Evolutionary conservation across 2,888 invertebrate genomes (phyloP).

Genomic region (Leucophenga montana): DNA sequence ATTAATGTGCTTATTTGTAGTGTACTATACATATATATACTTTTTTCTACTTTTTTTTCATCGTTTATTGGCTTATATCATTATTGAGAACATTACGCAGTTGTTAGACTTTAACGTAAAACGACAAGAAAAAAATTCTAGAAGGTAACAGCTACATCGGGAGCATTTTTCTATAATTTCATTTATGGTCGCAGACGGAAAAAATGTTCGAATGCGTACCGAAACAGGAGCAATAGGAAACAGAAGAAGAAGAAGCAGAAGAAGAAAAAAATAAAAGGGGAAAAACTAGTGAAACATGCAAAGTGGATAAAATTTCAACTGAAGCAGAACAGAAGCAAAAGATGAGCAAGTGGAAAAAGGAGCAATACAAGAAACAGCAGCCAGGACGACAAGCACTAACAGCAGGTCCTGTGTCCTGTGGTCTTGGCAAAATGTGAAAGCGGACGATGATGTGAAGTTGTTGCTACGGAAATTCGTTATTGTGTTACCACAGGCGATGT

Average conservation of each 20-base stretch:
- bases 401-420: conserved; percentile 20
- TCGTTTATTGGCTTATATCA: neutral
- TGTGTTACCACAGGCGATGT: conserved; percentile 70
- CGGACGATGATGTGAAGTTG: conserved; percentile 57
- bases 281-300: conserved; percentile 49
- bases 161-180: conserved; percentile 49
- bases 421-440: neutral
- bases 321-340: conserved; percentile 38
- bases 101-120: neutral
- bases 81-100: neutral
- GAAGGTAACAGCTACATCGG: conserved; percentile 24
- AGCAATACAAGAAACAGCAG: conserved; percentile 29
- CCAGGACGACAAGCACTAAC: conserved; percentile 18
- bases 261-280: neutral
- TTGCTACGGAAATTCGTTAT: conserved; percentile 70
- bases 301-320: conserved; percentile 59
- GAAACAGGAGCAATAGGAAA: conserved; percentile 7
- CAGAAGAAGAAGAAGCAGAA: conserved; percentile 39
- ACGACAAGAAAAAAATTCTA: neutral
- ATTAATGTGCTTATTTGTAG: too few relatives aligned
- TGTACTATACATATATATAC: too few relatives aligned
- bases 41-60: too few relatives aligned
- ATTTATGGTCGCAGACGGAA: conserved; percentile 40
- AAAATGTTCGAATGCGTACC: conserved; percentile 30
- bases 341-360: conserved; percentile 29